Conservation (phyloP, 2,113 vertebrate genomes). For the Prionailurus bengalensis region DNA sequence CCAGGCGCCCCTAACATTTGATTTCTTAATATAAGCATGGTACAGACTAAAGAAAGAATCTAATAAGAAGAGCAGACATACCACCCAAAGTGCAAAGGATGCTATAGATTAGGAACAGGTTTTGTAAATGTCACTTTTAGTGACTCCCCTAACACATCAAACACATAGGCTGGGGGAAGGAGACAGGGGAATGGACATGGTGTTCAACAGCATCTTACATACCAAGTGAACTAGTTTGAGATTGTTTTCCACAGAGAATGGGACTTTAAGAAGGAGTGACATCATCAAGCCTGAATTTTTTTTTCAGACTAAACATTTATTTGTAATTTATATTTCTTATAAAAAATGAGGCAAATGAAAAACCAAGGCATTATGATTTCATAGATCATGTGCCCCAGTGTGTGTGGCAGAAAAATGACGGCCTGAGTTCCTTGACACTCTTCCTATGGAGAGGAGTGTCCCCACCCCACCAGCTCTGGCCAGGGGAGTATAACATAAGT, state of each 20-base stretch:
- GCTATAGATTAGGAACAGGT: fast-evolving
- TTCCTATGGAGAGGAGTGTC: not conserved
- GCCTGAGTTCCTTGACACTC: not conserved
- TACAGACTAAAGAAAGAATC: not conserved
- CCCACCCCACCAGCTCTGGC: not conserved
- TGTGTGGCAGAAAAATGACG: not conserved
- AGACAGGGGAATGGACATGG: not conserved
- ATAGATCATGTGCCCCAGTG: not conserved
- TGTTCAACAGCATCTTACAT: not conserved
- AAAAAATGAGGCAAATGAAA: not conserved
- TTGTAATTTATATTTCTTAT: not conserved
- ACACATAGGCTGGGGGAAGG: not conserved
- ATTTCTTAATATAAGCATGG: not conserved
- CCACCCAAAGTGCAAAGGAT: not conserved
- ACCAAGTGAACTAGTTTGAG: not conserved
- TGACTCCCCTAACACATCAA: too few species aligned
- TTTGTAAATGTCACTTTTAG: not conserved
- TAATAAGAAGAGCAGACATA: not conserved
- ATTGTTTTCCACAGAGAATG: not conserved
- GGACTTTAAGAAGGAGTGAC: not conserved
- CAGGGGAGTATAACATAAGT: not conserved
- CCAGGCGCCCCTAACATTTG: not conserved
- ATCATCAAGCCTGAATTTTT: not conserved
- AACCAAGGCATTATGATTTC: not conserved
- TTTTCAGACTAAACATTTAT: not conserved